Evolutionary conservation across 2,113 vertebrate species (phyloP).

Genomic region (Aspidoscelis tigris): DNA sequence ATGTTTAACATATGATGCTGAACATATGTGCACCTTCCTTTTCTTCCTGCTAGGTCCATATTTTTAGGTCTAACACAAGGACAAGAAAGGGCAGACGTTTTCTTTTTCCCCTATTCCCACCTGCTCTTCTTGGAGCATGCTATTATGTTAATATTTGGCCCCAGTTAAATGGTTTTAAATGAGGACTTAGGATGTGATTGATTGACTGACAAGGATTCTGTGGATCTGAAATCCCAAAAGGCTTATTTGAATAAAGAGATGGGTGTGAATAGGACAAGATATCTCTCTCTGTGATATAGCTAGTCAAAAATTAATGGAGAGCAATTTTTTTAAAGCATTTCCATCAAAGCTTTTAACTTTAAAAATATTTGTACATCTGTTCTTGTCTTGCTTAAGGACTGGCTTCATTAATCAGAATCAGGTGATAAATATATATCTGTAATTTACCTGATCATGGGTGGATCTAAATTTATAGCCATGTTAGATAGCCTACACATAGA

Average conservation of each 20-base stretch:
- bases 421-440: background rate
- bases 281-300: background rate
- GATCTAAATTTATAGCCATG: background rate
- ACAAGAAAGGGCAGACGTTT: conserved; percentile 3
- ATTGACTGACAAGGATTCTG: conserved; percentile 6
- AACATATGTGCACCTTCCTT: background rate
- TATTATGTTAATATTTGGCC: conserved; percentile 5
- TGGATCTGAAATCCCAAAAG: background rate
- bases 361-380: background rate
- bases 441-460: background rate
- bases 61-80: background rate
- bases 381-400: background rate
- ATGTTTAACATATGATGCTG: background rate
- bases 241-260: conserved; percentile 4
- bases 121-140: background rate
- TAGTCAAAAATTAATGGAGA: background rate
- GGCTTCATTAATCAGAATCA: background rate
- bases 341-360: background rate
- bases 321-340: background rate
- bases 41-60: background rate
- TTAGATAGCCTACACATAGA: background rate
- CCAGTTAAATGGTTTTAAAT: background rate
- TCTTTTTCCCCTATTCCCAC: background rate
- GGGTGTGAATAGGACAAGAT: background rate
- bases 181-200: conserved; percentile 13